phyloP scores from a whole-genome alignment of 2,888 invertebrate genomes.

The Chymomyza caudatula region DNA sequence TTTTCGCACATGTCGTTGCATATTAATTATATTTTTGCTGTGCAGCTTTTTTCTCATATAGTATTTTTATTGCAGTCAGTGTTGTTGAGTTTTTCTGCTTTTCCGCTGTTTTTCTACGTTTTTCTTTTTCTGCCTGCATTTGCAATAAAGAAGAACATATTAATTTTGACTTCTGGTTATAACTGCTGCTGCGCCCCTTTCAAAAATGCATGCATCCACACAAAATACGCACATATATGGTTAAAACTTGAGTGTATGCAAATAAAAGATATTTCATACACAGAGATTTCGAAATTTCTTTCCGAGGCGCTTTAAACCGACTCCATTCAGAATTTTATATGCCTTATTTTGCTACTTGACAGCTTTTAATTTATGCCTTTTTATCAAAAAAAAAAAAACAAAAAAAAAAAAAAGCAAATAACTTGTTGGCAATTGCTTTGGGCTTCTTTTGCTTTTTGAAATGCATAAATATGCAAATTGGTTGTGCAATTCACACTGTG shows the following conservation, averaged over 20 bases:
- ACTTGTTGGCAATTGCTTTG: conserved; percentile 36
- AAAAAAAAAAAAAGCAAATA: background rate
- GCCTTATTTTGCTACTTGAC: conserved; percentile 39
- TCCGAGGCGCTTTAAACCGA: conserved; percentile 2
- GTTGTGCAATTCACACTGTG: conserved; percentile 26
- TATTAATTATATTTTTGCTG: conserved; percentile 53
- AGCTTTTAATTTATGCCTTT: conserved; percentile 42
- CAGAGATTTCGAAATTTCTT: conserved; percentile 51
- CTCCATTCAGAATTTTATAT: conserved; percentile 58
- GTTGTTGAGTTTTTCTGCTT: conserved; percentile 8
- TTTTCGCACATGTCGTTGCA: conserved; percentile 65
- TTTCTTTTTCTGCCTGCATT: conserved; percentile 52
- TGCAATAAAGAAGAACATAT: conserved; percentile 69
- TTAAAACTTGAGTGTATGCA: conserved; percentile 44
- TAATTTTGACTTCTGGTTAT: conserved; percentile 67
- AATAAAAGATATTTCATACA: conserved; percentile 59
- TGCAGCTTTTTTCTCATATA: conserved; percentile 8
- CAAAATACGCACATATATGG: background rate
- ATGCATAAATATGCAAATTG: conserved; percentile 9
- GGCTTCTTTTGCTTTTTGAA: conserved; percentile 3
- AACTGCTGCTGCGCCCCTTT: conserved; percentile 41
- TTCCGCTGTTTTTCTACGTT: conserved; percentile 27
- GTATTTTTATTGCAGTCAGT: conserved; percentile 9
- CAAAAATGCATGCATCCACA: background rate
- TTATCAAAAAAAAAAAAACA: conserved; percentile 30